phyloP scores from a whole-genome alignment of 1,140 invertebrate genomes.

The Metopolophium dirhodum region DNA sequence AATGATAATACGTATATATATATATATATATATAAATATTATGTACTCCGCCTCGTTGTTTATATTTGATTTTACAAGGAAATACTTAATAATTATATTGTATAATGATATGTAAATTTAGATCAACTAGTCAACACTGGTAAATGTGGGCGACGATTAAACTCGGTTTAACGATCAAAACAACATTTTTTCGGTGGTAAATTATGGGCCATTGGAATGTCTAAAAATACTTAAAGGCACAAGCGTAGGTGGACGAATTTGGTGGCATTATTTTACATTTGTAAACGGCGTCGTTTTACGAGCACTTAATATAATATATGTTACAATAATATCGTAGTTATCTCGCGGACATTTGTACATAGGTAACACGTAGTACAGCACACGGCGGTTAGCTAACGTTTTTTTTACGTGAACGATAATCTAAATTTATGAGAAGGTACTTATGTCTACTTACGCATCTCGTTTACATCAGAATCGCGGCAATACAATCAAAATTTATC shows the following conservation, averaged over 20 bases:
- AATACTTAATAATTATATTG: constrained; percentile 24
- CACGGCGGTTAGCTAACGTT: background rate
- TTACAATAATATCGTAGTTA: background rate
- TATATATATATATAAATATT: background rate
- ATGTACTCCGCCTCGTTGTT: constrained; percentile 27
- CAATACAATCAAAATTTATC: background rate
- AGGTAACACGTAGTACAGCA: background rate
- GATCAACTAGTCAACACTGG: constrained; percentile 21
- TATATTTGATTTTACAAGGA: constrained; percentile 37
- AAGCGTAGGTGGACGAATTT: constrained; percentile 1
- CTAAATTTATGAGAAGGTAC: background rate
- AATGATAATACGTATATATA: background rate
- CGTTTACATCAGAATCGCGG: background rate
- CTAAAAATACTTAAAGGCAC: constrained; percentile 29
- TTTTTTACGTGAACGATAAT: background rate
- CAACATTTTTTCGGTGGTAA: constrained; percentile 31
- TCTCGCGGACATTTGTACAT: background rate
- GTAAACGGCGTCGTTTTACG: background rate
- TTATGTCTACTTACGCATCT: background rate
- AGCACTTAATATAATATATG: no score
- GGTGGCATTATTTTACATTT: constrained; percentile 9
- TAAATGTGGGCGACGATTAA: constrained; percentile 18
- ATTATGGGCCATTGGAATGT: constrained; percentile 21
- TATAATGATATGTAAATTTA: constrained; percentile 31
- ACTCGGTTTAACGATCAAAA: constrained; percentile 16